Evolutionary conservation across 1,140 invertebrate species (phyloP).

Genomic region (Gonatopus flavifemur): DNA sequence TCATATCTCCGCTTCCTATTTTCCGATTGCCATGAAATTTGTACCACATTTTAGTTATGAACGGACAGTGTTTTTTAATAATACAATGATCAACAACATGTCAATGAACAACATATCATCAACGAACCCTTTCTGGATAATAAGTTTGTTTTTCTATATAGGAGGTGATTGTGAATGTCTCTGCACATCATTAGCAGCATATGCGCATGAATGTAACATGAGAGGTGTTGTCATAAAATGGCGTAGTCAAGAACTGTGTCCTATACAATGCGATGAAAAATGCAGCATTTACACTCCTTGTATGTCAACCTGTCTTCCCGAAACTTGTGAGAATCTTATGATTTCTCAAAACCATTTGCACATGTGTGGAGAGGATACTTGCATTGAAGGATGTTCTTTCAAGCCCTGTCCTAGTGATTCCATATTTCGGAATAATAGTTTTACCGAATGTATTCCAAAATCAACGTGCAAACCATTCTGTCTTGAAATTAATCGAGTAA

Average conservation of each 20-base stretch:
- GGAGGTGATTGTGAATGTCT: constrained; percentile 89
- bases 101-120: no score
- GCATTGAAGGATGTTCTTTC: constrained; percentile 76
- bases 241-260: constrained; percentile 79
- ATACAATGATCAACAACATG: no score
- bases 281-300: constrained; percentile 81
- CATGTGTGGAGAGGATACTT: constrained; percentile 72
- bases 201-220: constrained; percentile 78
- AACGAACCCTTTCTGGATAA: no score
- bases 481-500: constrained; percentile 66
- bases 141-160: no score
- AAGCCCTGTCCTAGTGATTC: constrained; percentile 72
- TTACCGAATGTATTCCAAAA: constrained; percentile 73
- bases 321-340: constrained; percentile 82
- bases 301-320: constrained; percentile 75
- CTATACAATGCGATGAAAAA: constrained; percentile 82
- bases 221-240: constrained; percentile 75
- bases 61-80: no score
- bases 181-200: constrained; percentile 83
- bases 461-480: constrained; percentile 71
- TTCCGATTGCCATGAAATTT: no score
- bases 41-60: no score
- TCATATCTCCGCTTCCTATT: no score
- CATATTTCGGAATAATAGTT: constrained; percentile 70
- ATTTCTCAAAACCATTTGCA: constrained; percentile 61